Conservation (phyloP, 2,113 vertebrate genomes). For the Vulpes ferrilata region DNA sequence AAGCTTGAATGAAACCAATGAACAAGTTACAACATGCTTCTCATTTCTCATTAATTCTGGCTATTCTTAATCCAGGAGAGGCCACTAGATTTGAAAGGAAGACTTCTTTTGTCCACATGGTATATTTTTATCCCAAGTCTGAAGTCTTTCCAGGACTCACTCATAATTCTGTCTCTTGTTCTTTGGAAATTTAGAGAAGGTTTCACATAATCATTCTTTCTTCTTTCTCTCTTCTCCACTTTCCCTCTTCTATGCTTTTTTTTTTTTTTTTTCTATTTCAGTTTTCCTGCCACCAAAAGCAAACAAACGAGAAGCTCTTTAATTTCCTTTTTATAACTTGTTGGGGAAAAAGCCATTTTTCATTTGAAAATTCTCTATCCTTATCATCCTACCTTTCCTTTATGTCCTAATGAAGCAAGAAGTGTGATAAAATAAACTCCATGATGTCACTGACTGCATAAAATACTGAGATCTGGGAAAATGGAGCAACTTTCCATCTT, state of each 20-base stretch:
- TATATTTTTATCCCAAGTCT: not conserved
- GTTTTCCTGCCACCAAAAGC: not conserved
- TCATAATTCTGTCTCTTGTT: not conserved
- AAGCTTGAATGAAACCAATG: not conserved
- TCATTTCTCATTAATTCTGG: not conserved
- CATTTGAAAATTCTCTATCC: not conserved
- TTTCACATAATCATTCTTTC: not conserved
- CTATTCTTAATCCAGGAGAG: not conserved
- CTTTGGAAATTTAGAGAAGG: not conserved
- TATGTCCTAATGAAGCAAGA: not conserved
- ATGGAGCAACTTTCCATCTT: not conserved
- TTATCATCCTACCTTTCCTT: not conserved
- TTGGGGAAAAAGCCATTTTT: not conserved
- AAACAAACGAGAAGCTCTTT: not conserved
- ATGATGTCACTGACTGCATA: not conserved
- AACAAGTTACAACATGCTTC: not conserved
- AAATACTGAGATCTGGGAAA: not conserved
- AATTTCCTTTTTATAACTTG: not conserved
- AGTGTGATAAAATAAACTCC: not conserved
- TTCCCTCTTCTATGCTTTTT: not conserved
- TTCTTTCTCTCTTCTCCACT: not conserved
- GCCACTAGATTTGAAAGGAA: not conserved
- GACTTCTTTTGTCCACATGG: not conserved
- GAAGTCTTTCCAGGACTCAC: not conserved
- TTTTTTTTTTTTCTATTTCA: not conserved